phyloP scores from a whole-genome alignment of 2,113 vertebrate species.

The Podiceps cristatus region DNA sequence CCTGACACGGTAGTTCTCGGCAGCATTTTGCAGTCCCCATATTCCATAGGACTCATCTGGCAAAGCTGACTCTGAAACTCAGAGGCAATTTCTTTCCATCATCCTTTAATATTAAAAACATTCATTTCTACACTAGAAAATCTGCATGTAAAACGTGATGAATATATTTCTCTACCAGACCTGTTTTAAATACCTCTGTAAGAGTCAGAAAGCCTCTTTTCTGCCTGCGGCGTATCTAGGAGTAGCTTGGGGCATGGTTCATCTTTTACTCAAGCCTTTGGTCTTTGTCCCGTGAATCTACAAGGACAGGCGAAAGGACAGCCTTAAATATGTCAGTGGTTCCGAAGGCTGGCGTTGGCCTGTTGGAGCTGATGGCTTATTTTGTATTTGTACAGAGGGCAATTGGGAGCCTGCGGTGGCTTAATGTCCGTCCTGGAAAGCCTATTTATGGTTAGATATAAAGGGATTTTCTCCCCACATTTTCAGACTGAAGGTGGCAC shows the following conservation, averaged over 20 bases:
- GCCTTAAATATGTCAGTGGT: accelerated
- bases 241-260: not conserved
- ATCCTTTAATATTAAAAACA: not conserved
- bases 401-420: not conserved
- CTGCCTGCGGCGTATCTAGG: not conserved
- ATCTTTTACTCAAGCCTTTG: not conserved
- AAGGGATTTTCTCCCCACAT: not conserved
- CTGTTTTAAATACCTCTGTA: not conserved
- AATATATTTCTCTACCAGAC: not conserved
- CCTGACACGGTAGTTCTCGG: not conserved
- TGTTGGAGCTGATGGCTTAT: not conserved
- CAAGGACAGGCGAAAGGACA: not conserved
- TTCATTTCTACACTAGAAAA: not conserved
- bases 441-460: not conserved
- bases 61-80: not conserved
- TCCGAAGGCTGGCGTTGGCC: accelerated
- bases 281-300: accelerated
- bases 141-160: not conserved
- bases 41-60: not conserved
- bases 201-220: not conserved
- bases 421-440: not conserved
- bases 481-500: slow-evolving; percentile 68
- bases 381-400: not conserved
- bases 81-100: not conserved
- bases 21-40: accelerated